A percentile compares a stretch with the other conserved stretches of the same genome.
Evolutionary conservation across 2,113 vertebrate genomes (phyloP).

Genomic region (Cisticola juncidis): DNA sequence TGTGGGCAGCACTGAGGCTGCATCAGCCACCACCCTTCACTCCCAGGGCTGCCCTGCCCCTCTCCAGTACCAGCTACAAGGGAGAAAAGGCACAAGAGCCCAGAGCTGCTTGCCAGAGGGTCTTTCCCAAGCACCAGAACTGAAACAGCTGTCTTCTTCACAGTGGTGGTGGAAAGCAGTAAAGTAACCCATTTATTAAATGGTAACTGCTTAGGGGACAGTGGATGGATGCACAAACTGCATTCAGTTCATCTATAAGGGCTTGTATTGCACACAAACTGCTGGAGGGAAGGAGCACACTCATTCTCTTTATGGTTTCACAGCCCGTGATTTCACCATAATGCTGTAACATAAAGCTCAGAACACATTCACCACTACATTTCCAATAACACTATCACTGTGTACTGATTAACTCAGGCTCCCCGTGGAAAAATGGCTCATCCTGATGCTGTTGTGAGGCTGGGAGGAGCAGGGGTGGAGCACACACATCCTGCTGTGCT

Average conservation of each 20-base stretch:
- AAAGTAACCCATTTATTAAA: background rate
- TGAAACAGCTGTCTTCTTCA: background rate
- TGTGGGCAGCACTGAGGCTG: background rate
- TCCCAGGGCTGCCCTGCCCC: background rate
- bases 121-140: background rate
- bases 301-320: slow-evolving; percentile 10
- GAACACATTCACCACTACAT: background rate
- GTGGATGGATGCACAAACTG: background rate
- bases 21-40: background rate
- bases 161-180: background rate
- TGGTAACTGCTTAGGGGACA: background rate
- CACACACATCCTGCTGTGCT: background rate
- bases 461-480: background rate
- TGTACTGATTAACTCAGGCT: background rate
- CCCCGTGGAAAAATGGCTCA: background rate
- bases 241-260: background rate
- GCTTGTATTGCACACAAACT: background rate
- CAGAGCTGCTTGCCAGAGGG: background rate
- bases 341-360: background rate
- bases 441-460: background rate
- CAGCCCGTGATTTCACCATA: background rate
- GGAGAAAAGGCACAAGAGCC: background rate
- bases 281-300: background rate
- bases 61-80: background rate
- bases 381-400: background rate